These are phyloP conservation scores for Papilio polyxenes DNA, from an alignment of 1,140 invertebrate genomes.

Conservation along the genomic window DNA sequence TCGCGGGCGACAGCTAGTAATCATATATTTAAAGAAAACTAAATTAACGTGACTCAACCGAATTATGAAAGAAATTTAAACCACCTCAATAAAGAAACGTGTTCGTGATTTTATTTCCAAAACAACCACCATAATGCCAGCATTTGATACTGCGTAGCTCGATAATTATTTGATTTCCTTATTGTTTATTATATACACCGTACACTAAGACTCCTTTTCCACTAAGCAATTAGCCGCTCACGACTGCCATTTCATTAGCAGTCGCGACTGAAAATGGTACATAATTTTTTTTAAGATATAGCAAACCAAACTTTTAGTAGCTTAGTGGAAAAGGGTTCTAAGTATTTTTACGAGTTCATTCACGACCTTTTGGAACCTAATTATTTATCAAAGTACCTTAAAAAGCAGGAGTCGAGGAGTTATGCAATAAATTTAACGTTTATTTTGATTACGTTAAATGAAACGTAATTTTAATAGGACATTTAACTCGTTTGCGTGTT, in stretches of 20 bases:
- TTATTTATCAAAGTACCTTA: conserved; percentile 1
- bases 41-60: neutral
- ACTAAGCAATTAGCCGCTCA: neutral
- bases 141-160: neutral
- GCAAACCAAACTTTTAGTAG: neutral
- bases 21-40: neutral
- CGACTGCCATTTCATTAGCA: neutral
- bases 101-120: conserved; percentile 1
- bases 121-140: neutral
- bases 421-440: neutral
- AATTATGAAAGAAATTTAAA: neutral
- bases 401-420: neutral
- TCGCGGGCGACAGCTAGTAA: too few species aligned
- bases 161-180: neutral
- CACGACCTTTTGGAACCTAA: neutral
- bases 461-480: neutral
- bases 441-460: conserved; percentile 3
- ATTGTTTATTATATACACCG: neutral
- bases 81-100: neutral
- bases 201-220: neutral
- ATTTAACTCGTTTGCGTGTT: neutral
- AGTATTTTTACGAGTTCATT: neutral
- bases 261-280: neutral
- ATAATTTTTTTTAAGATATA: neutral
- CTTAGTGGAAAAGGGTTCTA: neutral